Evolutionary conservation across 2,888 invertebrate genomes (phyloP), one percentile per base, ranked within the genome.

Genomic region (Lasius platythorax): DNA sequence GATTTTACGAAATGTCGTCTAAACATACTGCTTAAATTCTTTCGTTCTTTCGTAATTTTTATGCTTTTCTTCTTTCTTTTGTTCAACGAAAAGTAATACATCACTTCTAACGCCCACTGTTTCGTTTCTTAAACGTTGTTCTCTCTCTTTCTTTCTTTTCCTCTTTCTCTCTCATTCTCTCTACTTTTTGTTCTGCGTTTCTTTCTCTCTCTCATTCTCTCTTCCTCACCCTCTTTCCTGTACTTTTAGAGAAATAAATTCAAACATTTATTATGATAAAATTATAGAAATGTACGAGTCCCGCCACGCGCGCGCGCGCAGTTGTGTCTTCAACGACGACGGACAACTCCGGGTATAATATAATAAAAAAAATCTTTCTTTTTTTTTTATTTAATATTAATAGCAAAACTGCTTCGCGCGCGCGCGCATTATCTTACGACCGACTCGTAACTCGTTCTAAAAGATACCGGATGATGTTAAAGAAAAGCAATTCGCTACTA

Each of bases 241-340:
- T 75, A 50, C 56, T 61, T 50, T 74, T 33, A 43, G 70, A 18
- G 83, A 89, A 90, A 75, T 74, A 83, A 85, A 85, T 82, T 70
- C 72, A 81, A 76, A 84, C 76, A 79, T 64, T 67, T 83, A 85
- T 85, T 84, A 85, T 89, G 87, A 89, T 85, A 92, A 91, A 90
- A 89, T 53, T n/a, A 53, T 86, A 87, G 83, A 91, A 92, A 90
- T 87, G 90, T 89, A 91, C 87, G 84, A 89, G 88, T 28, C 23
- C n/a, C 56, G 46, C 43, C 18, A 23, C 15, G 76, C 53, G n/a
- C 50, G 46, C 6, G 18, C 5, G 50, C 66, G 43, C 75, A 68
- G 15, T 50, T n/a, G 50, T n/a, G 53, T 46, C 23, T 81, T 40
- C n/a, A 79, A n/a, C 53, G 28, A 72, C 33, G 28, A 72, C 40